Percentiles rank a stretch among this genome's conserved stretches.
phyloP scores from a whole-genome alignment of 2,888 invertebrate species.

The Napeogenes sylphis region DNA sequence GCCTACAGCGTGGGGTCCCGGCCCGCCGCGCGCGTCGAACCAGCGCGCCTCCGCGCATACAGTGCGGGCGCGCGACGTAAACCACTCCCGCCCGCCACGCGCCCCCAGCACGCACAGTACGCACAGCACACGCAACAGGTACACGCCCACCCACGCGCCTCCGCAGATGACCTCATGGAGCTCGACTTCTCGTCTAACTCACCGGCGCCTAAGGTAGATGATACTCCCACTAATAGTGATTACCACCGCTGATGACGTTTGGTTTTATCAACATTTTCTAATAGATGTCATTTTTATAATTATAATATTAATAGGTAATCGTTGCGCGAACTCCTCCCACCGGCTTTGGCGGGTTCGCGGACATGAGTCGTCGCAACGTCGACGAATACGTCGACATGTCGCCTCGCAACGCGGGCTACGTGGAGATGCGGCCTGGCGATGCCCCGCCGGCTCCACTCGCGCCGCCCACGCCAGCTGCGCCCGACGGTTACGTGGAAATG shows the following conservation, averaged over 20 bases:
- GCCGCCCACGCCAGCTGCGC: constrained; percentile 40
- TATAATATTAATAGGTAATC: constrained; percentile 41
- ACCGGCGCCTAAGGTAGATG: constrained; percentile 45
- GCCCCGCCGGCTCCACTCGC: constrained; percentile 28
- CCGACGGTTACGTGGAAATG: constrained; percentile 84
- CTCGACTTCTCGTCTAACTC: constrained; percentile 72
- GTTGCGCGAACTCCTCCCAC: constrained; percentile 53
- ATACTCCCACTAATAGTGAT: not conserved
- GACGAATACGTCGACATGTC: constrained; percentile 76
- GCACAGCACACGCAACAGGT: constrained; percentile 40
- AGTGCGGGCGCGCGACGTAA: constrained; percentile 65
- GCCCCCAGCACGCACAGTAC: constrained; percentile 80
- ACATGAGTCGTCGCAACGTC: constrained; percentile 41
- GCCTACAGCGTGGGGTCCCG: constrained; percentile 92
- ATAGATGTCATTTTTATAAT: not conserved
- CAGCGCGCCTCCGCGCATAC: constrained; percentile 75
- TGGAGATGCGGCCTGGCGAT: constrained; percentile 78
- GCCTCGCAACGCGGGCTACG: constrained; percentile 73
- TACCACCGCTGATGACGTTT: too few species aligned
- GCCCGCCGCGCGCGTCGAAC: constrained; percentile 69
- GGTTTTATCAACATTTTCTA: not conserved
- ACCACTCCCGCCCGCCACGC: constrained; percentile 40
- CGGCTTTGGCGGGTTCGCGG: constrained; percentile 37
- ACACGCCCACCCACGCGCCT: constrained; percentile 77
- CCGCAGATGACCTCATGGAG: constrained; percentile 88